A percentile compares a stretch with the other conserved stretches of the same genome.
These are phyloP conservation scores for Lysandra bellargus DNA, from an alignment of 2,888 invertebrate species.

Conservation along the genomic window DNA sequence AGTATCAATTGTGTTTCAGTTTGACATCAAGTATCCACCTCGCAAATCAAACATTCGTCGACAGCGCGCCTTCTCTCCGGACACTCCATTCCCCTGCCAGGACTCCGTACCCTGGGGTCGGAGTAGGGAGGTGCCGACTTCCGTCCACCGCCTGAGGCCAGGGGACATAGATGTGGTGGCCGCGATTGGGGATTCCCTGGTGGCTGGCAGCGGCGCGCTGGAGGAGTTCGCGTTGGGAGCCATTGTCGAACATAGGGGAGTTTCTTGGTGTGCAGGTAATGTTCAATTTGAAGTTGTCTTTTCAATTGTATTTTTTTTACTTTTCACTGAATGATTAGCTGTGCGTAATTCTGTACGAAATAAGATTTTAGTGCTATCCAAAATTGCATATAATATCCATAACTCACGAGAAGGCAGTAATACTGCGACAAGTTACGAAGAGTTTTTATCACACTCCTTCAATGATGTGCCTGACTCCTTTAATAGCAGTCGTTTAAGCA, in stretches of 20 bases:
- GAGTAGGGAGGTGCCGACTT: conserved; percentile 75
- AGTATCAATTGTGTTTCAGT: conserved; percentile 51
- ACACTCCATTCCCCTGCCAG: conserved; percentile 82
- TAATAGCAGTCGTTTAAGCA: too few relatives aligned
- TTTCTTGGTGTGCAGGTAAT: conserved; percentile 86
- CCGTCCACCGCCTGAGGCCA: conserved; percentile 84
- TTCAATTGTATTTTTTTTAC: too few relatives aligned
- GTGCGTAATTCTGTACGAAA: too few relatives aligned
- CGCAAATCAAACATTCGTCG: conserved; percentile 71
- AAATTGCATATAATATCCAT: too few relatives aligned
- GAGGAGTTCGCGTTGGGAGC: conserved; percentile 87
- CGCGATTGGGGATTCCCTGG: conserved; percentile 86
- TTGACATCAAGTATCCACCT: conserved; percentile 70
- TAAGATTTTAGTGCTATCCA: too few relatives aligned
- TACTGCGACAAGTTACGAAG: too few relatives aligned
- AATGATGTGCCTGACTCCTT: too few relatives aligned
- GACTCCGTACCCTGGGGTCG: conserved; percentile 64
- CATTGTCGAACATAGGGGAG: conserved; percentile 86
- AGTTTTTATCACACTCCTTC: too few relatives aligned
- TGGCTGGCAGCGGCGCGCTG: conserved; percentile 86
- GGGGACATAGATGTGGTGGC: conserved; percentile 86
- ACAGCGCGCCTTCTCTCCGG: conserved; percentile 72
- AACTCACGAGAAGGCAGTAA: too few relatives aligned
- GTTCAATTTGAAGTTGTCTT: neutral
- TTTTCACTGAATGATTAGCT: too few relatives aligned